Base-by-base conservation (phyloP, 1,140 invertebrate genomes). In the Diabrotica virgifera region DNA sequence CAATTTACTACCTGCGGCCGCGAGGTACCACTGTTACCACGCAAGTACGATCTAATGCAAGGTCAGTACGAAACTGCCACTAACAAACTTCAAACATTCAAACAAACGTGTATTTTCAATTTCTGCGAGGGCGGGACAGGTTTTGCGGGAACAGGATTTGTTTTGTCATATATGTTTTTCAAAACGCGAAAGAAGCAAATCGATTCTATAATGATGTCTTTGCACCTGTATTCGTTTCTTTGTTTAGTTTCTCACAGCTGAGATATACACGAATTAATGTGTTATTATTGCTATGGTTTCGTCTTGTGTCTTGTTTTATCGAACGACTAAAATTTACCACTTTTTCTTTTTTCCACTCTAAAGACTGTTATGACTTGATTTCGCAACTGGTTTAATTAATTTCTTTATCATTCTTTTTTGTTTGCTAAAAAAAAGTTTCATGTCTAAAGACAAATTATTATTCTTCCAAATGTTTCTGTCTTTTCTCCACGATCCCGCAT, bases 141-240 rank as follows among this genome's bases (percentile, higher is more conserved):
- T 62, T 62, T 62, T n/a, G 52, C 37, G 6, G 10, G 40, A 62
- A 62, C 61, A 13, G 61, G 61, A 62, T 54, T 50, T 53, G 46
- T 52, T 54, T 50, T 53, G 46, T 52, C 40, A 7, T 5, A 7
- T 5, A 10, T 14, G 50, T 36, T 40, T 35, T 60, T 60, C 52
- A 36, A 24, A 58, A 12, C 9, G n/a, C 9, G 40, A 46, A 46
- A 46, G 5, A 46, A 51, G 10, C 35, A 36, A 52, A 50, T 12
- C 46, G 9, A 52, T 38, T n/a, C 7, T 46, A 9, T 37, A 58
- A 58, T 58, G 37, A 37, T 13, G 36, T 13, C 36, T 37, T 57
- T 57, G 36, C 24, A 24, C 55, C 36, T 24, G 52, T 54, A 24
- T 4, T 2, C 24, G 24, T 24, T 24, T 24, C 24, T 24, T 24